Conservation (phyloP, 1,140 invertebrate genomes). For the Sitodiplosis mosellana region DNA sequence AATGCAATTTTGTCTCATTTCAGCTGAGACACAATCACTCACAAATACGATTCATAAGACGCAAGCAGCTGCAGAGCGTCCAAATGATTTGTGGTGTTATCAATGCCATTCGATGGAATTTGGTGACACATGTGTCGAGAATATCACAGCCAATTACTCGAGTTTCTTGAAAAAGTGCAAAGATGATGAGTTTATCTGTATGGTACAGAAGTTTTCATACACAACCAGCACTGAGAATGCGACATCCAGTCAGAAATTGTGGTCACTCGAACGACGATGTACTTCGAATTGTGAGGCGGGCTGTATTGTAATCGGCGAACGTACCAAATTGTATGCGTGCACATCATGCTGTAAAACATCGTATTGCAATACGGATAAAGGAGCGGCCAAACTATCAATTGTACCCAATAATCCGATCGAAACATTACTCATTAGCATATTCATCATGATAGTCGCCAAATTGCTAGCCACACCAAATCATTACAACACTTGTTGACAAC, state of each 20-base stretch:
- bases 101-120: constrained; percentile 55
- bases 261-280: constrained; percentile 66
- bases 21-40: constrained; percentile 21
- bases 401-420: too few species aligned
- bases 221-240: constrained; percentile 64
- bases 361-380: constrained; percentile 56
- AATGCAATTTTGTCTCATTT: background rate
- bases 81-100: constrained; percentile 62
- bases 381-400: constrained; percentile 14
- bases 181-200: constrained; percentile 54
- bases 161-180: constrained; percentile 48
- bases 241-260: constrained; percentile 51
- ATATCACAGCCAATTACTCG: constrained; percentile 36
- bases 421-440: too few species aligned
- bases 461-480: too few species aligned
- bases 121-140: constrained; percentile 45
- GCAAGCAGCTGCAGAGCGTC: constrained; percentile 47
- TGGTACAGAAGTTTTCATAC: constrained; percentile 61
- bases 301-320: constrained; percentile 68
- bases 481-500: too few species aligned
- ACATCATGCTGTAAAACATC: constrained; percentile 59
- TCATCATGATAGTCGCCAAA: too few species aligned
- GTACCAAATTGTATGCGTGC: constrained; percentile 68
- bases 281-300: constrained; percentile 63
- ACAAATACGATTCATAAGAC: constrained; percentile 49